phyloP scores from a whole-genome alignment of 2,113 vertebrate species.

The Tachycineta bicolor region DNA sequence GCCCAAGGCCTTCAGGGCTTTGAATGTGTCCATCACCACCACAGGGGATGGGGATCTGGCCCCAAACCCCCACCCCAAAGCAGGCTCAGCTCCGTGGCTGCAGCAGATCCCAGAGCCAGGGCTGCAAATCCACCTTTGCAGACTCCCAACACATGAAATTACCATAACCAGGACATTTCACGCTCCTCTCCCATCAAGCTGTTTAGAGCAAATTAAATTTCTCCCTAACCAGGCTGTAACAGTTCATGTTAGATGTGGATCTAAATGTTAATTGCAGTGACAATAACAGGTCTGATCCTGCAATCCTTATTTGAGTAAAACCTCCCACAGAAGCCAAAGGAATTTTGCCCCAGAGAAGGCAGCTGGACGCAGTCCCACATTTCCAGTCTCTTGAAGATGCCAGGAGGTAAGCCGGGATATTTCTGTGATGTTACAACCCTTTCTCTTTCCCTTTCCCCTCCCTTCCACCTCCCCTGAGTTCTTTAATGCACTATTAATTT shows the following conservation, averaged over 20 bases:
- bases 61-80: background rate
- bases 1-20: background rate
- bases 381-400: constrained; percentile 60
- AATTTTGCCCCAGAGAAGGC: constrained; percentile 69
- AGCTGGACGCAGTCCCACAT: constrained; percentile 62
- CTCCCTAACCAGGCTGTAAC: constrained; percentile 66
- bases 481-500: constrained; percentile 52
- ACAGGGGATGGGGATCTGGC: background rate
- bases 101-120: background rate
- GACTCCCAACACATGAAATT: constrained; percentile 10
- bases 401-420: constrained; percentile 50
- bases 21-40: background rate
- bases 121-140: constrained; percentile 30
- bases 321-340: constrained; percentile 68
- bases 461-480: background rate
- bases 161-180: constrained; percentile 56
- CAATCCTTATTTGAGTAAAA: constrained; percentile 60
- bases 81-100: background rate
- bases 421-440: constrained; percentile 50
- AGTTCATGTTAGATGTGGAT: constrained; percentile 64
- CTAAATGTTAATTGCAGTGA: constrained; percentile 68
- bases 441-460: background rate
- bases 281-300: constrained; percentile 70
- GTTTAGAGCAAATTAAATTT: constrained; percentile 68
- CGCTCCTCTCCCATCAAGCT: constrained; percentile 62